Evolutionary conservation across 2,888 invertebrate genomes (phyloP).

Genomic region (Mythimna albipuncta): DNA sequence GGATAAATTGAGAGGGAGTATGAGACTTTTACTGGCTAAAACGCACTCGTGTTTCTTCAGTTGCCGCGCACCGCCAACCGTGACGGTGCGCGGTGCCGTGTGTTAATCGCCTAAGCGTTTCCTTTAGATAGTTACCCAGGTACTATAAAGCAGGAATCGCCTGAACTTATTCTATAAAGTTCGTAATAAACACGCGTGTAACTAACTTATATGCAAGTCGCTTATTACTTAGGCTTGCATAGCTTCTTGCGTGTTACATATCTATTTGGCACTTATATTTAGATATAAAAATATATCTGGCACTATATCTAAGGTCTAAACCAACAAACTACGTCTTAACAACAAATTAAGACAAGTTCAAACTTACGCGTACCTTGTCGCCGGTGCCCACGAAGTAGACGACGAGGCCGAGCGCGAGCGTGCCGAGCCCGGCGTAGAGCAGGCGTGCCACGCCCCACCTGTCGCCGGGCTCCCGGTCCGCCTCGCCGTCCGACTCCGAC

Average conservation of each 20-base stretch:
- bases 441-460: conserved; percentile 96
- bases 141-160: not conserved
- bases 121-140: not conserved
- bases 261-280: not conserved
- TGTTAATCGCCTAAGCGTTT: not conserved
- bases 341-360: conserved; percentile 31
- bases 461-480: conserved; percentile 92
- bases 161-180: not conserved
- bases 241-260: not conserved
- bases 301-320: conserved; percentile 11
- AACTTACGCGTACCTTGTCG: conserved; percentile 91
- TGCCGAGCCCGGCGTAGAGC: conserved; percentile 96
- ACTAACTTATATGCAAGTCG: not conserved
- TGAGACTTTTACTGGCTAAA: too few relatives aligned
- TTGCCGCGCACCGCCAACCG: too few relatives aligned
- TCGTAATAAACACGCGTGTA: not conserved
- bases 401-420: conserved; percentile 95
- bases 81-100: too few relatives aligned
- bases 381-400: conserved; percentile 97
- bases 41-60: too few relatives aligned
- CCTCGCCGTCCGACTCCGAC: conserved; percentile 92
- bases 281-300: too few relatives aligned
- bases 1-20: too few relatives aligned
- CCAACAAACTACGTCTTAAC: conserved; percentile 36
- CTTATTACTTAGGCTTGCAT: not conserved